phyloP scores from a whole-genome alignment of 2,888 invertebrate species.

The Tortrix viridana region DNA sequence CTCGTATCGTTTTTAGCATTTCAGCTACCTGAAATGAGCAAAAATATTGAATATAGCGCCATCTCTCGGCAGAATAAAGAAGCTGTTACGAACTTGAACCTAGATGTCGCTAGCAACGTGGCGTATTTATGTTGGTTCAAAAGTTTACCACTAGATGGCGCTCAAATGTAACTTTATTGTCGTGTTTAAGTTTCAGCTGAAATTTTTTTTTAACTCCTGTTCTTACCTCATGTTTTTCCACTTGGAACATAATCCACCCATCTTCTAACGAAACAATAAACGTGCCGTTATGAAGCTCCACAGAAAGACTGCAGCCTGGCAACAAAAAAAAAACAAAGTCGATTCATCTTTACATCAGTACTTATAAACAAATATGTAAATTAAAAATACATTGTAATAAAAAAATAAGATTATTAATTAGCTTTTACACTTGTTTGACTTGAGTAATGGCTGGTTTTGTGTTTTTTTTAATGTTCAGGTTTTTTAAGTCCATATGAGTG shows the following conservation, averaged over 20 bases:
- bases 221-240: slow-evolving; percentile 88
- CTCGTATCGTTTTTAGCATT: slow-evolving; percentile 90
- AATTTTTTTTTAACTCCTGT: too few species aligned
- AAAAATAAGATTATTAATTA: too few species aligned
- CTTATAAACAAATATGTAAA: too few species aligned
- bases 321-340: slow-evolving; percentile 47
- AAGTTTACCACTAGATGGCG: neutral
- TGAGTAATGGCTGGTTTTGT: too few species aligned
- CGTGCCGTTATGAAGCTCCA: slow-evolving; percentile 89
- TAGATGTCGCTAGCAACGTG: slow-evolving; percentile 4
- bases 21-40: slow-evolving; percentile 87
- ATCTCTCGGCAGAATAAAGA: slow-evolving; percentile 3
- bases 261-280: slow-evolving; percentile 90
- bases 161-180: neutral
- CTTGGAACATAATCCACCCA: slow-evolving; percentile 93
- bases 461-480: too few species aligned
- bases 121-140: neutral
- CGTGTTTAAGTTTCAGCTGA: too few species aligned
- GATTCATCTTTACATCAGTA: neutral
- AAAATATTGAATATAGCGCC: slow-evolving; percentile 35
- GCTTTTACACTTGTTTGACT: too few species aligned
- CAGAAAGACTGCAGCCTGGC: slow-evolving; percentile 88
- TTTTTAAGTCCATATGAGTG: too few species aligned
- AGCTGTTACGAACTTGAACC: neutral
- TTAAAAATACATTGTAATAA: too few species aligned